phyloP scores from a whole-genome alignment of 2,113 vertebrate species.

The Epinephelus lanceolatus region DNA sequence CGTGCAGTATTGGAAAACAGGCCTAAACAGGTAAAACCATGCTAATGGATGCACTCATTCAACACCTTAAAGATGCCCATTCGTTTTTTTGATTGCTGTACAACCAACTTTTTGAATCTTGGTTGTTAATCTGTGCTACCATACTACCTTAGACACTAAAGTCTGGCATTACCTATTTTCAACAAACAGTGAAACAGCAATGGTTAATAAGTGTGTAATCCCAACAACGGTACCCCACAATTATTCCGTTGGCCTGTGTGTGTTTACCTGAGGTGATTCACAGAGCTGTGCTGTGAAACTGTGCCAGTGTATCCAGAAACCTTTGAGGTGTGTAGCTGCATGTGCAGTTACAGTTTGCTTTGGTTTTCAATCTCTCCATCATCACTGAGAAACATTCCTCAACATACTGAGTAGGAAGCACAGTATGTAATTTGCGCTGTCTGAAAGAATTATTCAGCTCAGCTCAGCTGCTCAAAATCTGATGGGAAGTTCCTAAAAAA shows the following conservation, averaged over 20 bases:
- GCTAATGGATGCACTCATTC: not conserved
- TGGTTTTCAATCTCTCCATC: conserved; percentile 76
- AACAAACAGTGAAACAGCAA: conserved; percentile 35
- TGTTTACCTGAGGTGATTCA: conserved; percentile 72
- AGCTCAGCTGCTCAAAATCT: conserved; percentile 64
- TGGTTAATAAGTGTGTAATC: conserved; percentile 63
- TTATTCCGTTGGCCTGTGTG: conserved; percentile 55
- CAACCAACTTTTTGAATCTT: not conserved
- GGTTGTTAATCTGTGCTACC: conserved; percentile 8
- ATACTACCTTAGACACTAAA: conserved; percentile 17
- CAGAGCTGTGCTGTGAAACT: conserved; percentile 51
- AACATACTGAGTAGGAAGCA: conserved; percentile 66
- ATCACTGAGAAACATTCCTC: conserved; percentile 74
- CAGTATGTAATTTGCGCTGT: conserved; percentile 75
- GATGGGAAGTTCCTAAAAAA: conserved; percentile 76
- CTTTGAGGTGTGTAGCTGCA: conserved; percentile 59
- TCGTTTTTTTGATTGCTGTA: not conserved
- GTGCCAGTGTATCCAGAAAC: conserved; percentile 57
- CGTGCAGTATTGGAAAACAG: conserved; percentile 1
- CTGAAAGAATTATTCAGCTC: conserved; percentile 76
- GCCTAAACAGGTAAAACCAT: not conserved
- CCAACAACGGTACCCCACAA: conserved; percentile 59
- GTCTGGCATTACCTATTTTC: conserved; percentile 29
- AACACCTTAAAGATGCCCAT: not conserved
- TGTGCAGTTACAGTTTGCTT: conserved; percentile 62